Evolutionary conservation across 1,140 invertebrate species (phyloP), one percentile per base, ranked within the genome.

Genomic region (Triops longicaudatus): DNA sequence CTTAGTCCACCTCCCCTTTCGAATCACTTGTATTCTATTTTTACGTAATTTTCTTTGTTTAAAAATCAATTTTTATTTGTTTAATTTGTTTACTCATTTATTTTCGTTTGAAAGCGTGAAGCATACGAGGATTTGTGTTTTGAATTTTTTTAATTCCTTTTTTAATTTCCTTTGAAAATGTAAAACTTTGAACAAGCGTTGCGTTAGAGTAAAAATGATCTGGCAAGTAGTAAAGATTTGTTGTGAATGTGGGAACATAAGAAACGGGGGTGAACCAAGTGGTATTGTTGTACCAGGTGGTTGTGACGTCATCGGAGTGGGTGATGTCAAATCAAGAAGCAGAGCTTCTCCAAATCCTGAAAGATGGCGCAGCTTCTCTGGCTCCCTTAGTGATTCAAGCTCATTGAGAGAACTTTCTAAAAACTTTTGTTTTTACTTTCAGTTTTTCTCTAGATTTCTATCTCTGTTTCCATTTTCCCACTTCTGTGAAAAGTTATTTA

Each of bases 251-350:
- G 31, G 31, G 31, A 7, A 37, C 2, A 7, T 37, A 37, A 37
- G 31, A 37, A 37, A 4, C 31, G 31, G 31, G 31, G 31, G 31
- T 37, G 31, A 37, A 37, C 31, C 28, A 7, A 44, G 74, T 42
- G 31, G 43, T 75, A 50, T 75, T 43, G 74, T 75, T 75, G 74
- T 75, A 75, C 50, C 50, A 63, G 50, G 50, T 63, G 50, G 50
- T 63, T 63, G 50, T 63, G 50, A 63, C 50, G 76, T 79, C 78
- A n/a, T 79, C 81, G 73, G 90, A 92, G 83, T 90, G 91, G 87
- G 89, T 90, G 84, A 88, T 90, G 80, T 92, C 91, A 42, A 91
- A 92, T 84, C 90, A 92, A 85, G 92, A 93, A 83, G 92, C 93
- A 80, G 91, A 93, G 84, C 86, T 93, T 75, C 87, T 92, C 81